Evolutionary conservation across 2,113 vertebrate genomes (phyloP), one percentile per base, ranked within the genome.

Genomic region (Channa argus): DNA sequence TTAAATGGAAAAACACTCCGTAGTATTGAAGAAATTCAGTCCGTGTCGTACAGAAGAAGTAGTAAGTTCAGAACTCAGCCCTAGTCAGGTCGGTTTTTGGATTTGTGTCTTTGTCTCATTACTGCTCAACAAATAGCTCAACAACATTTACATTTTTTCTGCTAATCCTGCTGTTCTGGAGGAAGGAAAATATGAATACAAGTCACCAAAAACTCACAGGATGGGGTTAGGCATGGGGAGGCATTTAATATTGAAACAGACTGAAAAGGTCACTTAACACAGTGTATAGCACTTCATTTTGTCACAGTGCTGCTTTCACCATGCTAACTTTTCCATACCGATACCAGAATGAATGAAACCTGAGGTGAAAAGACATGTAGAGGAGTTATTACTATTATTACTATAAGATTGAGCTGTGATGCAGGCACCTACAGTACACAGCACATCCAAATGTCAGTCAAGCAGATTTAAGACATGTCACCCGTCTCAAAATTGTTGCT

Each of bases 321-420:
- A 9, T 37, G 34, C 47, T 60, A 15, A 58, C 43, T 5, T 39
- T 47, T 49, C 60, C 51, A 41, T 50, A 34, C 52, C 49, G 66
- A 67, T 37, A 71, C 14, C 34, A 43, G 43, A 50, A 78, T 59
- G 76, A 74, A 79, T 88, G 53, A 82, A 83, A 71, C 67, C 63
- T 72, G 63, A 78, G 66, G 74, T 7, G 0, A 6, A 53, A 3
- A 47, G 33, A n/a, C 36, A 54, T 33, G 15, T 11, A 8, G 36
- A 33, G 24, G 55, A 37, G 14, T 11, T 59, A 53, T 51, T 46
- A 44, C 24, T 58, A 8, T n/a, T n/a, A n/a, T n/a, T n/a, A n/a
- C n/a, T n/a, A 13, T 33, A 43, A 55, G 53, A 58, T 13, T n/a
- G 3, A 46, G 39, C 11, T 8, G 5, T 1, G 3, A 10, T 5